phyloP scores from a whole-genome alignment of 2,113 vertebrate species.

The Mobula birostris region DNA sequence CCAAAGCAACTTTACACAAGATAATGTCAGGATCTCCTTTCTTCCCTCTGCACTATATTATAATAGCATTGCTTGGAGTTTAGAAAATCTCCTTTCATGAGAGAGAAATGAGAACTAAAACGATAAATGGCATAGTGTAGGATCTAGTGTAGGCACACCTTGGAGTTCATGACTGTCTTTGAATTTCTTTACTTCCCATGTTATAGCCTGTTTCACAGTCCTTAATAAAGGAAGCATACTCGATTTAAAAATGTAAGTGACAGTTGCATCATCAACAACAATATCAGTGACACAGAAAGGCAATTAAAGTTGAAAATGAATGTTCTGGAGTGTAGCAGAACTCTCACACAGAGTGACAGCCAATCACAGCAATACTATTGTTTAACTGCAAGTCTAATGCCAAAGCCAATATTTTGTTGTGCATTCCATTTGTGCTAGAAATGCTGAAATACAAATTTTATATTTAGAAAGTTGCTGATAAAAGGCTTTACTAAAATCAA shows the following conservation, averaged over 20 bases:
- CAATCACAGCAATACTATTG: conserved; percentile 19
- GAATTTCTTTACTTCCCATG: background rate
- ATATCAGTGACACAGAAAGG: conserved; percentile 19
- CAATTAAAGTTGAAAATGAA: conserved; percentile 35
- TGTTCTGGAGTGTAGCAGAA: conserved; percentile 16
- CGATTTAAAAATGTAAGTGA: background rate
- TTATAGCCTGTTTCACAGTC: background rate
- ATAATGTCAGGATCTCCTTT: no score
- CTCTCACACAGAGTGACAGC: conserved; percentile 16
- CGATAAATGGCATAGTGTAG: background rate
- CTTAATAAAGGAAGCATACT: conserved; percentile 28
- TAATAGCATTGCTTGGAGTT: background rate
- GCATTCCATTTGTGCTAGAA: background rate
- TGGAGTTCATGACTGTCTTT: background rate
- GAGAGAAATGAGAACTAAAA: background rate
- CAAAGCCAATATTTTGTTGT: background rate
- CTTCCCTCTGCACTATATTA: no score
- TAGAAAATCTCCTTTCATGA: background rate
- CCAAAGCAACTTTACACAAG: no score
- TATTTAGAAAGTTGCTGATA: conserved; percentile 28
- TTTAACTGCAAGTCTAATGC: background rate
- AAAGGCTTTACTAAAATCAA: conserved; percentile 6
- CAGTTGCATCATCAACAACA: conserved; percentile 18
- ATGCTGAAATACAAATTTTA: conserved; percentile 17
- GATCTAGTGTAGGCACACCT: background rate